Evolutionary conservation across 2,113 vertebrate genomes (phyloP).

Genomic region (Oxyruncus cristatus): DNA sequence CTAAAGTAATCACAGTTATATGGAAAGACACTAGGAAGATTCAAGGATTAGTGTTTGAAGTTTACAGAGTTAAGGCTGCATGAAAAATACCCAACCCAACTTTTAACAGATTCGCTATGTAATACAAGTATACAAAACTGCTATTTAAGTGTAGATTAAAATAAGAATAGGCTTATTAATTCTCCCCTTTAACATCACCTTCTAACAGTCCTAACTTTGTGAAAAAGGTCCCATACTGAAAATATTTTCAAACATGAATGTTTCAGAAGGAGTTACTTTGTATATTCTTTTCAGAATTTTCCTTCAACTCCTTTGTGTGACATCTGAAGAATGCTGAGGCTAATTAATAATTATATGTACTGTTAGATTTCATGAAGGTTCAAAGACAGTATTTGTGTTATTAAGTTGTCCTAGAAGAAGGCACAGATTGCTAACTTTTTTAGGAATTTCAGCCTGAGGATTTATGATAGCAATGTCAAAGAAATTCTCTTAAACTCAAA

Average conservation of each 20-base stretch:
- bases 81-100: background rate
- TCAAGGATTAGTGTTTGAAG: background rate
- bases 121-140: background rate
- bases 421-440: background rate
- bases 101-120: background rate
- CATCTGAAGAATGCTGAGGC: background rate
- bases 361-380: background rate
- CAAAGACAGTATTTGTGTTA: background rate
- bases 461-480: background rate
- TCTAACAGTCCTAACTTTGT: background rate
- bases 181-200: background rate
- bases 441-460: background rate
- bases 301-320: background rate
- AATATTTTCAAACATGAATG: background rate
- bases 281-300: background rate
- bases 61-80: background rate
- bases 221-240: background rate
- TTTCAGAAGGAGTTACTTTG: background rate
- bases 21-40: background rate
- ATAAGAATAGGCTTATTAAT: background rate
- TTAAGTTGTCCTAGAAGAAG: background rate
- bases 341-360: background rate
- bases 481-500: background rate
- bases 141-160: background rate
- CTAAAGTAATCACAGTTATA: background rate